These are phyloP conservation scores for Diplolepis rosae DNA, from an alignment of 2,888 invertebrate species.

Conservation along the genomic window DNA sequence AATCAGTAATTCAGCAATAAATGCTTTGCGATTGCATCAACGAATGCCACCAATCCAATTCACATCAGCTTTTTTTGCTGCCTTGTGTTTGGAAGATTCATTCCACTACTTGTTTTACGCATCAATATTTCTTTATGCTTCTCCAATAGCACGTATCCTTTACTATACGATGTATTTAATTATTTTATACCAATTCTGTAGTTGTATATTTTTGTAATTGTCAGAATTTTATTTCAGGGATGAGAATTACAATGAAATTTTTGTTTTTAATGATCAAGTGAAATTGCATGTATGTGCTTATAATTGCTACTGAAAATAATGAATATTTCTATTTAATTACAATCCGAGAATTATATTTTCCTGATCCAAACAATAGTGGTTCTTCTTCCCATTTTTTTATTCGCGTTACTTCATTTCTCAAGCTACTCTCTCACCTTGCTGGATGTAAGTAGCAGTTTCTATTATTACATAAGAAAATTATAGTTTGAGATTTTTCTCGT, in stretches of 20 bases:
- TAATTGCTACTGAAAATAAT: no score
- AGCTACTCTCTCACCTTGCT: conserved; percentile 92
- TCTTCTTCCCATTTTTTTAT: conserved; percentile 91
- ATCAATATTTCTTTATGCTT: conserved; percentile 92
- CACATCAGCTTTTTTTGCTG: conserved; percentile 87
- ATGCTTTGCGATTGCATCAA: conserved; percentile 95
- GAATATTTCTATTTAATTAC: background rate
- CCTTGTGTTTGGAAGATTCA: conserved; percentile 91
- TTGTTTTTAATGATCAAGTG: no score
- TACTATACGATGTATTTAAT: conserved; percentile 52
- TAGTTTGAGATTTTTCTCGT: conserved; percentile 4
- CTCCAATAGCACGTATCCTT: conserved; percentile 93
- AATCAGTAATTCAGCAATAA: conserved; percentile 94
- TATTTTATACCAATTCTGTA: no score
- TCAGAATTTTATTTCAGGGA: background rate
- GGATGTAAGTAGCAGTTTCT: conserved; percentile 84
- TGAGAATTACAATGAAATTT: no score
- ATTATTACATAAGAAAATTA: conserved; percentile 33
- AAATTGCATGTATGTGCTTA: no score
- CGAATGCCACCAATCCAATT: conserved; percentile 89
- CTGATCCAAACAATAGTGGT: conserved; percentile 80
- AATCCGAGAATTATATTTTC: conserved; percentile 34
- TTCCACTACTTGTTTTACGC: conserved; percentile 98
- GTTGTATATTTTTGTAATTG: no score
- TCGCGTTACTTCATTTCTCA: conserved; percentile 93